These are phyloP conservation scores for Cynocephalus volans DNA, from an alignment of 2,113 vertebrate genomes.

Conservation along the genomic window DNA sequence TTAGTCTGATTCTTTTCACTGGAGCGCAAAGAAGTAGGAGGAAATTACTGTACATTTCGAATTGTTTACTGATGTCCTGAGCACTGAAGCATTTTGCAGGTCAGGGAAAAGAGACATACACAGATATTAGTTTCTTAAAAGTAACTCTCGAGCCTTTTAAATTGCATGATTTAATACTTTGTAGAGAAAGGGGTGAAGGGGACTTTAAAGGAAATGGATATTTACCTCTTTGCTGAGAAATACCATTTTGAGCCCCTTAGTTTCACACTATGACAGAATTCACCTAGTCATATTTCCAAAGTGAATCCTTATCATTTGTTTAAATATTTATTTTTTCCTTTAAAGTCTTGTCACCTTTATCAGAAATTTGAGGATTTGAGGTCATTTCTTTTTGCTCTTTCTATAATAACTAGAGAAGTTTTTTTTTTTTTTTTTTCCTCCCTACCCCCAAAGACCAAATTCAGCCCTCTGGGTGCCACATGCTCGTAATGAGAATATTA, in stretches of 20 bases:
- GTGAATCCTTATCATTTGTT: neutral
- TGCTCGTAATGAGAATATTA: neutral
- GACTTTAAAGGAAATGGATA: neutral
- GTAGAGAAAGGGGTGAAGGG: neutral
- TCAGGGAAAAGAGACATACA: neutral
- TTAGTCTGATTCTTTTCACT: constrained; percentile 18
- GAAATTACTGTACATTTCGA: constrained; percentile 54
- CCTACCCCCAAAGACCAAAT: neutral
- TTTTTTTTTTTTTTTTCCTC: neutral
- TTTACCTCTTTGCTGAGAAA: neutral
- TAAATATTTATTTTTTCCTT: constrained; percentile 5
- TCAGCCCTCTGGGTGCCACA: neutral
- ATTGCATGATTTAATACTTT: neutral
- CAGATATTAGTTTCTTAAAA: constrained; percentile 31
- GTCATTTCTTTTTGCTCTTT: constrained; percentile 19
- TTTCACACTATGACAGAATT: neutral
- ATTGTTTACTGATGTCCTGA: constrained; percentile 47
- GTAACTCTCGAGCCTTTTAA: constrained; percentile 33
- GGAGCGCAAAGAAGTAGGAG: neutral
- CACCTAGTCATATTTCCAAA: neutral
- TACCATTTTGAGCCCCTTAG: neutral
- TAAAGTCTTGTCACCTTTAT: neutral
- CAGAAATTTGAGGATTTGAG: neutral
- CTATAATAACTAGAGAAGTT: neutral
- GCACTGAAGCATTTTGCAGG: neutral